Evolutionary conservation across 2,113 vertebrate genomes (phyloP).

Genomic region (Notechis scutatus): DNA sequence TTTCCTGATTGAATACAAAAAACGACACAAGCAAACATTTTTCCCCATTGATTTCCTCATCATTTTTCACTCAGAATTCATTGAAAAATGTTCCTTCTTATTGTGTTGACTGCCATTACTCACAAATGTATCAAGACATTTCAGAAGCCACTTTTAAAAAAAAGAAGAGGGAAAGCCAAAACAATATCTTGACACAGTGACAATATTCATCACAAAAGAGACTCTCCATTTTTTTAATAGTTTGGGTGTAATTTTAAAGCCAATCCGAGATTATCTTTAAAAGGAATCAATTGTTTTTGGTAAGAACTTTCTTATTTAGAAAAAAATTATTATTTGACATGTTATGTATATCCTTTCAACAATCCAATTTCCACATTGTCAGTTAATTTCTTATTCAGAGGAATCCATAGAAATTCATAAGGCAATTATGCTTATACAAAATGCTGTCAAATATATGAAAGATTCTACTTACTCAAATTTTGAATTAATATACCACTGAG

Average conservation of each 20-base stretch:
- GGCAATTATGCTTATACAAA: slow-evolving; percentile 24
- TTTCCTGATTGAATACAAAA: neutral
- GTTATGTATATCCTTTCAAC: neutral
- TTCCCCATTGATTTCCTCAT: neutral
- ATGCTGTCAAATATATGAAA: neutral
- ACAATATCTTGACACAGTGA: neutral
- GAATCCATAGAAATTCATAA: slow-evolving; percentile 23
- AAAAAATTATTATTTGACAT: neutral
- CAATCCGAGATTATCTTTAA: neutral
- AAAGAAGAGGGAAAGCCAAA: neutral
- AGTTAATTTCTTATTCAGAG: neutral
- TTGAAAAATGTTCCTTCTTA: neutral
- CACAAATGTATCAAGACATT: neutral
- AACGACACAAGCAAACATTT: neutral
- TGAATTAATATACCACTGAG: neutral
- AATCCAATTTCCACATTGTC: neutral
- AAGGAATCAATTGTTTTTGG: neutral
- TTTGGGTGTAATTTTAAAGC: neutral
- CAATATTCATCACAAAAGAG: neutral
- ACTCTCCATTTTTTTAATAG: neutral
- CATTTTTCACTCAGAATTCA: neutral
- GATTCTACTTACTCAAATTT: neutral
- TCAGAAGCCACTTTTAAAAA: neutral
- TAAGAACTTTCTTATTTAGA: neutral
- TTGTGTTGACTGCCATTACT: neutral